Base-by-base conservation (phyloP, 2,113 vertebrate genomes). In the Paramormyrops kingsleyae region DNA sequence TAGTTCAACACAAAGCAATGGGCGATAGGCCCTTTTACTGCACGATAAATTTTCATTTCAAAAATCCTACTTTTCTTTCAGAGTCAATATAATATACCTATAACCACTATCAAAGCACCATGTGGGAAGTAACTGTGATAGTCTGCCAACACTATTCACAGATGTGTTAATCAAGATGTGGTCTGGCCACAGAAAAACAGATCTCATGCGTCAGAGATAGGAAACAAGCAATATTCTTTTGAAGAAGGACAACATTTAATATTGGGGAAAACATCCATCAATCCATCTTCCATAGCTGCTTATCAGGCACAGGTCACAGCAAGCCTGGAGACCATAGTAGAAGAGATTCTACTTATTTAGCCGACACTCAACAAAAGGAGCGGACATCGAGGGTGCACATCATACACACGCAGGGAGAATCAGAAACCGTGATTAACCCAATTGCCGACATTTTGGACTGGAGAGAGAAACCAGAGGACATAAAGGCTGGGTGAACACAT, bases 141-240 rank as follows among this genome's bases (percentile, higher is more conserved):
- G 88, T 15, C 74, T 15, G 31, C 74, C 50, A 46, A 49, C 44
- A 74, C 88, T n/a, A 42, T 52, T 42, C 46, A n/a, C 19, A 53
- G 70, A 62, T 24, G 31, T 66, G 49, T 62, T 88, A 66, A 88
- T 62, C 17, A 56, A 88, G 87, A 66, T 19, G 87, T 88, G 87
- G 39, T 44, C 39, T 88, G 56, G 35, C 31, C 87, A 88, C 85
- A 56, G 27, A 27, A 12, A 35, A 62, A 39, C 87, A 42, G 87
- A 66, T 21, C 15, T 31, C 17, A 42, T 59, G 31, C 50, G 27
- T 62, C 39, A 10, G 87, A 88, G 21, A 42, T 42, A 66, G 19
- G 35, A 88, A 59, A 88, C 15, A 31, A 31, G 27, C 39, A 21
- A 66, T 24, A 42, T 88, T 62, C 56, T 35, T 66, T 62, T 44